A percentile compares a stretch with the other conserved stretches of the same genome.
Conservation (phyloP, 2,888 invertebrate genomes). For the Volucella bombylans region DNA sequence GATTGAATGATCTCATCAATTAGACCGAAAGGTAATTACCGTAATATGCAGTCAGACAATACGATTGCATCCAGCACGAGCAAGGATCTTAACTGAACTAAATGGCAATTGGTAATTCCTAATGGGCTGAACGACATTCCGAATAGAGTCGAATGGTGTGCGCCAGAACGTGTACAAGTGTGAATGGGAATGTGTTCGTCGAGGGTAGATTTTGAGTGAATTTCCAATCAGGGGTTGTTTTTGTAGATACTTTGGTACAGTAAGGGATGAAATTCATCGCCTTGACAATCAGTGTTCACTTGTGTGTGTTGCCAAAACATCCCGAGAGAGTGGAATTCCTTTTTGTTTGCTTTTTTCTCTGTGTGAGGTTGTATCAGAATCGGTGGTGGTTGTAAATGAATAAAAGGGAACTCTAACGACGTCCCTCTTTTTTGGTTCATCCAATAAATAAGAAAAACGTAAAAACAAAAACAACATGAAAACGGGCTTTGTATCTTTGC, state of each 20-base stretch:
- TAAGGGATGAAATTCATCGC: conserved; percentile 45
- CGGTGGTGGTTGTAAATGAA: neutral
- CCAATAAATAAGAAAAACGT: conserved; percentile 7
- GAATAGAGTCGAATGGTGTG: conserved; percentile 25
- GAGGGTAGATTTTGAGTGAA: conserved; percentile 54
- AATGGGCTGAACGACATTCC: conserved; percentile 64
- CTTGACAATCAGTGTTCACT: neutral
- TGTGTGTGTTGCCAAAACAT: conserved; percentile 24
- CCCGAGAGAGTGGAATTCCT: conserved; percentile 30
- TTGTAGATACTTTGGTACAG: conserved; percentile 47
- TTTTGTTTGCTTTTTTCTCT: neutral
- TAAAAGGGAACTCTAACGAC: conserved; percentile 65
- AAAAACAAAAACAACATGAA: conserved; percentile 11
- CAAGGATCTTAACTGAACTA: conserved; percentile 70
- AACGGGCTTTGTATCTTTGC: conserved; percentile 29
- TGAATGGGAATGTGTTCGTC: conserved; percentile 9
- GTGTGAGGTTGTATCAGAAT: conserved; percentile 1
- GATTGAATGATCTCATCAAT: conserved; percentile 30
- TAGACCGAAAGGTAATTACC: conserved; percentile 53
- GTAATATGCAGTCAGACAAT: conserved; percentile 29
- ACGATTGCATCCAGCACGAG: conserved; percentile 55
- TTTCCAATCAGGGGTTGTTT: conserved; percentile 62
- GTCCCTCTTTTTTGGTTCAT: conserved; percentile 64
- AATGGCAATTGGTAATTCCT: conserved; percentile 33
- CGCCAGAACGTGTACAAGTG: conserved; percentile 24